Base-by-base conservation (phyloP, 1,140 invertebrate species). In the Eupristina koningsbergeri region DNA sequence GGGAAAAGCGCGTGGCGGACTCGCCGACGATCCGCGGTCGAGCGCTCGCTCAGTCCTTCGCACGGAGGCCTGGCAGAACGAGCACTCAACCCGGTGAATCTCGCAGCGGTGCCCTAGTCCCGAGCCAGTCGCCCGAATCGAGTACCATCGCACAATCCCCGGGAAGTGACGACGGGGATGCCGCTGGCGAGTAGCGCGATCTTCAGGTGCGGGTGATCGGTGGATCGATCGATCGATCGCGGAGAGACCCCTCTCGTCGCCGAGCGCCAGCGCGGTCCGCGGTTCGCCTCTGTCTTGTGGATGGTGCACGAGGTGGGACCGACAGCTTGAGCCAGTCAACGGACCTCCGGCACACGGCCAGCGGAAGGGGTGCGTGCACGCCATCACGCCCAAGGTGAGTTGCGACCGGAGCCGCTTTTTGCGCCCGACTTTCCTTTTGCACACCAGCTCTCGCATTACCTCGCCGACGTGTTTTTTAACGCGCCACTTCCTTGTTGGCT, bases 21-120 rank as follows among this genome's bases (percentile, higher is more conserved):
- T 67, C 26, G 29, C 39, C 26, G 45, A 22, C 67, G 67, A 45
- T 19, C 22, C 58, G 19, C n/a, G 73, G 19, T 36, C 81, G 81
- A 77, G 50, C 73, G 73, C 29, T 47, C 15, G 47, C 39, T 83
- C 81, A 83, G 75, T 83, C 81, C 75, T 78, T 83, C 81, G 45
- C 26, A 71, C 50, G 81, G 75, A 78, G 81, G 75, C 64, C 77
- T 75, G 81, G 36, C 22, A 83, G 74, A 75, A 41, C 73, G 80
- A 75, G 19, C 71, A 45, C 9, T 2, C 15, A 15, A 29, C 22
- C 63, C 9, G 41, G 78, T 53, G 64, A 45, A 41, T 26, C 29
- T 45, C 9, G 0, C 67, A 71, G 67, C 41, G n/a, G n/a, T n/a
- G n/a, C n/a, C n/a, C n/a, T 31, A 19, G 19, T 41, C 17, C 22